Conservation (phyloP, 2,888 invertebrate species). For the Tetragonula carbonaria region DNA sequence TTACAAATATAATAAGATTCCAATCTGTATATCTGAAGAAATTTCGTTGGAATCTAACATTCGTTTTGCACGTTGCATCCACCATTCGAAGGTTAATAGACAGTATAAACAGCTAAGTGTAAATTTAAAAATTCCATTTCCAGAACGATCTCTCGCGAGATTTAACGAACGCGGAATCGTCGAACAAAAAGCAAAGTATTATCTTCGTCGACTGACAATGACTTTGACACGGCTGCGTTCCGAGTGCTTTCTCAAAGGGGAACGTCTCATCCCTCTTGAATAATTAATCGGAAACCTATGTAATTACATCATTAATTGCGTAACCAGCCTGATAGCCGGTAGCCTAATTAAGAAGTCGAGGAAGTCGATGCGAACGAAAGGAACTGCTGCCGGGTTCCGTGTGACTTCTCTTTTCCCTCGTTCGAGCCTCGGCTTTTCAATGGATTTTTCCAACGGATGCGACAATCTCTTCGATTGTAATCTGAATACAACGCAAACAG, state of each 20-base stretch:
- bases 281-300: conserved; percentile 39
- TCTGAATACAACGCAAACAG: conserved; percentile 53
- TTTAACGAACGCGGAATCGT: not conserved
- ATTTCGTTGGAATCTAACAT: too few species aligned
- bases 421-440: conserved; percentile 35
- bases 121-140: not conserved
- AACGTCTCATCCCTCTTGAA: conserved; percentile 8
- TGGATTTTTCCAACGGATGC: conserved; percentile 69
- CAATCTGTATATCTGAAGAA: too few species aligned
- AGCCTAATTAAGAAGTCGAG: conserved; percentile 65
- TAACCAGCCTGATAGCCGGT: conserved; percentile 59
- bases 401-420: conserved; percentile 19
- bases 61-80: too few species aligned
- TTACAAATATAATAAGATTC: too few species aligned
- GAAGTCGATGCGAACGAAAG: conserved; percentile 36
- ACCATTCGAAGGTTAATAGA: not conserved
- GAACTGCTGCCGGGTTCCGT: conserved; percentile 41
- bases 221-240: conserved; percentile 13
- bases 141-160: not conserved
- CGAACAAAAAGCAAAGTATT: not conserved
- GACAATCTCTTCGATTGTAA: conserved; percentile 69
- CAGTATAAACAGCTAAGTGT: not conserved
- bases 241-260: conserved; percentile 33
- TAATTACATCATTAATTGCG: conserved; percentile 69
- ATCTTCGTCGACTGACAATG: conserved; percentile 42